These are phyloP conservation scores for Platyrinchus mystaceus DNA, from an alignment of 2,797 vertebrate genomes.

Conservation along the genomic window DNA sequence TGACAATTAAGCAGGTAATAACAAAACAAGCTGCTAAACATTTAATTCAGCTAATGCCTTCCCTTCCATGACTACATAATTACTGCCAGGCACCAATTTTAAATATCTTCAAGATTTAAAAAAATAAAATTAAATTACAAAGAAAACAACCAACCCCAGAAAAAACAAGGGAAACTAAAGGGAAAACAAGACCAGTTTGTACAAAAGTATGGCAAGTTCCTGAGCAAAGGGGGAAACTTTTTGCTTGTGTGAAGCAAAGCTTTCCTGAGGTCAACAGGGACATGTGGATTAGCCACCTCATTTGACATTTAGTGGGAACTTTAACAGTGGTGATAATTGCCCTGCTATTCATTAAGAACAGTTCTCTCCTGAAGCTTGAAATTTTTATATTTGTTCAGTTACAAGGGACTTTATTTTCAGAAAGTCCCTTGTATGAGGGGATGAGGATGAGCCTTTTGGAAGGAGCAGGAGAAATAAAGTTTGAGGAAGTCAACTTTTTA, in stretches of 20 bases:
- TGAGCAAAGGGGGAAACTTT: neutral
- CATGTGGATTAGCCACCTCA: neutral
- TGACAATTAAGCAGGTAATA: constrained; percentile 9
- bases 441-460: neutral
- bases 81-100: neutral
- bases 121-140: neutral
- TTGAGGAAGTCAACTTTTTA: neutral
- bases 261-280: neutral
- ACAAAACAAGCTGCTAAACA: neutral
- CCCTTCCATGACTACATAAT: neutral
- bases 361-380: neutral
- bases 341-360: neutral
- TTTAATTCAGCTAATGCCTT: neutral
- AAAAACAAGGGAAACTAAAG: neutral
- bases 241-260: neutral
- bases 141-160: neutral
- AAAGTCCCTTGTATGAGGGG: neutral
- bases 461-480: neutral
- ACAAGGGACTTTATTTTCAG: neutral
- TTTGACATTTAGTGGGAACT: neutral
- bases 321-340: neutral
- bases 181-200: neutral
- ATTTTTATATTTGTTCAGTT: neutral
- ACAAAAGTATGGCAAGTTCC: neutral
- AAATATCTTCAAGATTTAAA: neutral